Percentiles rank a stretch among this genome's conserved stretches.
Conservation (phyloP, 2,888 invertebrate species). For the Masnerella sp. region DNA sequence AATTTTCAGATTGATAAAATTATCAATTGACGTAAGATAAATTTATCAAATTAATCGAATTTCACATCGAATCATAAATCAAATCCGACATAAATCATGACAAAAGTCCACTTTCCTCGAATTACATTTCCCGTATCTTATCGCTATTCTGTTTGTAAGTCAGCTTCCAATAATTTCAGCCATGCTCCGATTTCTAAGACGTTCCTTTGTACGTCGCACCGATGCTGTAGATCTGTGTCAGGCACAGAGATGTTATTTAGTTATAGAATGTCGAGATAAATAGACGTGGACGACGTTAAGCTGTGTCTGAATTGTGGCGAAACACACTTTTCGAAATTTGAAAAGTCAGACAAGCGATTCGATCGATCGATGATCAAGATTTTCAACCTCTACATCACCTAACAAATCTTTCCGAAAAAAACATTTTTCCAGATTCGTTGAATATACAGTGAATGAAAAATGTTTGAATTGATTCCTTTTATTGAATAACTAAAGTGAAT, state of each 20-base stretch:
- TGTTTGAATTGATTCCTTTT: too few relatives aligned
- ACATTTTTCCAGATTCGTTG: background rate
- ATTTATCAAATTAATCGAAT: background rate
- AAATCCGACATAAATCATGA: background rate
- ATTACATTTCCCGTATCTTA: background rate
- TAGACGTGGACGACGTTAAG: constrained; percentile 12
- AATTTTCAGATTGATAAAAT: background rate
- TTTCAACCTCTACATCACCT: background rate
- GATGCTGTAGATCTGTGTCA: constrained; percentile 29
- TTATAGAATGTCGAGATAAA: constrained; percentile 42
- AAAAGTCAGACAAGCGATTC: background rate
- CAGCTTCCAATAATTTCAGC: constrained; percentile 15
- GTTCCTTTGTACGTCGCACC: constrained; percentile 9
- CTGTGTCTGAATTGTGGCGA: constrained; percentile 2
- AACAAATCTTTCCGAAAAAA: background rate
- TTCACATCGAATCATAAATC: background rate
- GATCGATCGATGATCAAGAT: constrained; percentile 14
- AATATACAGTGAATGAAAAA: too few relatives aligned
- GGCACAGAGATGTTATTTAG: constrained; percentile 33
- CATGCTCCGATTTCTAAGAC: constrained; percentile 4
- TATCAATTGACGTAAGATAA: background rate
- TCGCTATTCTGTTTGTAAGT: constrained; percentile 7
- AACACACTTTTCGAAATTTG: constrained; percentile 12
- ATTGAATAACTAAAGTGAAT: too few relatives aligned
- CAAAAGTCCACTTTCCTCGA: too few relatives aligned